These are phyloP conservation scores for Lophochroa leadbeateri DNA, from an alignment of 2,113 vertebrate species.

Conservation along the genomic window DNA sequence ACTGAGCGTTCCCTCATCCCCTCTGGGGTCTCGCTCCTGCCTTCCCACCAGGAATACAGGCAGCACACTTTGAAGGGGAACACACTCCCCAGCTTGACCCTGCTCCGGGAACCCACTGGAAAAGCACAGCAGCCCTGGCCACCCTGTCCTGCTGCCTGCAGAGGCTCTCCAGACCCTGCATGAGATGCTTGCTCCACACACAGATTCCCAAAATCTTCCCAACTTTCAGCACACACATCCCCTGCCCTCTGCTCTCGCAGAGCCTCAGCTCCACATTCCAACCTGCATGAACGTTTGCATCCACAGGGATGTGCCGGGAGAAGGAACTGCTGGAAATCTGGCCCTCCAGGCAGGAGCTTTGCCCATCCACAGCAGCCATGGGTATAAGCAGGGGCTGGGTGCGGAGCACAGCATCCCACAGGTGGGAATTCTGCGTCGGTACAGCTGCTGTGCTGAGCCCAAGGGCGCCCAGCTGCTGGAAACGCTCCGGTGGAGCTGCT, in stretches of 20 bases:
- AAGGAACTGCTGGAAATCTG: background rate
- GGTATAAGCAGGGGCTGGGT: fast-evolving
- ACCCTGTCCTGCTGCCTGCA: background rate
- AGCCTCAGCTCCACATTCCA: background rate
- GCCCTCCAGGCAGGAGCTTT: background rate
- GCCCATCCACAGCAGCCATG: background rate
- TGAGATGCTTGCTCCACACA: background rate
- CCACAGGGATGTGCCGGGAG: background rate
- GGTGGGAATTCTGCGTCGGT: background rate
- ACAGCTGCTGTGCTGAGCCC: background rate
- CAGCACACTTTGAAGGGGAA: fast-evolving
- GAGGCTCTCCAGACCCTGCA: background rate
- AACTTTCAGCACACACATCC: background rate
- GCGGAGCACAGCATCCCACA: background rate
- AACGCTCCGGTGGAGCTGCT: background rate
- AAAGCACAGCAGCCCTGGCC: background rate
- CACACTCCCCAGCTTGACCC: fast-evolving
- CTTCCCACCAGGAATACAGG: background rate
- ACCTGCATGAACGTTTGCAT: fast-evolving
- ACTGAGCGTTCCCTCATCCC: background rate
- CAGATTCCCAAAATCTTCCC: background rate
- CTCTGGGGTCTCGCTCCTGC: background rate
- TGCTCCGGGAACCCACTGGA: background rate
- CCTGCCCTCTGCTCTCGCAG: background rate
- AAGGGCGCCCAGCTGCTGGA: background rate